These are phyloP conservation scores for Drosophila santomea DNA, from an alignment of 1,140 invertebrate species.

Conservation along the genomic window DNA sequence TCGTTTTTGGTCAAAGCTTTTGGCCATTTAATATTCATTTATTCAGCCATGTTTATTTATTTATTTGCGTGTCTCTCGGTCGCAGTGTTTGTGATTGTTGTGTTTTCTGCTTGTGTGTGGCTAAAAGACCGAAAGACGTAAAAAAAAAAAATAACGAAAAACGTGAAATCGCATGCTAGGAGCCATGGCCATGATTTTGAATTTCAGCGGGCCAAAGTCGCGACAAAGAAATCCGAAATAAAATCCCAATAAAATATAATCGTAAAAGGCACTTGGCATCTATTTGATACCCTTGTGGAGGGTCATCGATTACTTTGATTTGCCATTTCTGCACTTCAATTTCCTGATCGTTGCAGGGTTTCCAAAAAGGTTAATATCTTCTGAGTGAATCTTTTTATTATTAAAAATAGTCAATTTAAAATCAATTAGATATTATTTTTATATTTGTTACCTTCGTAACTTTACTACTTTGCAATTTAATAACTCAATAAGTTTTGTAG, in stretches of 20 bases:
- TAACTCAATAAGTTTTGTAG: not conserved
- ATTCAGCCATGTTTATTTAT: slow-evolving; percentile 80
- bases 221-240: slow-evolving; percentile 34
- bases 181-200: slow-evolving; percentile 80
- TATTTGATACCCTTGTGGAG: slow-evolving; percentile 53
- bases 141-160: slow-evolving; percentile 35
- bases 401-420: too few relatives aligned
- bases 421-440: not conserved
- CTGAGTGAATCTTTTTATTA: not conserved
- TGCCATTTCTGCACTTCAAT: slow-evolving; percentile 1
- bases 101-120: slow-evolving; percentile 43
- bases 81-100: slow-evolving; percentile 21
- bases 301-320: slow-evolving; percentile 33
- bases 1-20: slow-evolving; percentile 46
- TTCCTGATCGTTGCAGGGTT: slow-evolving; percentile 8
- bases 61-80: slow-evolving; percentile 58
- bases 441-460: not conserved
- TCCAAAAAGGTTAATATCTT: not conserved
- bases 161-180: slow-evolving; percentile 76
- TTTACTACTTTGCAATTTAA: not conserved
- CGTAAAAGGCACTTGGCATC: slow-evolving; percentile 64
- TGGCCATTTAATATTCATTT: slow-evolving; percentile 80
- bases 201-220: slow-evolving; percentile 56
- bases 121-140: slow-evolving; percentile 45
- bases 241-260: slow-evolving; percentile 38